These are phyloP conservation scores for Blera fallax DNA, from an alignment of 2,888 invertebrate genomes.

Conservation along the genomic window DNA sequence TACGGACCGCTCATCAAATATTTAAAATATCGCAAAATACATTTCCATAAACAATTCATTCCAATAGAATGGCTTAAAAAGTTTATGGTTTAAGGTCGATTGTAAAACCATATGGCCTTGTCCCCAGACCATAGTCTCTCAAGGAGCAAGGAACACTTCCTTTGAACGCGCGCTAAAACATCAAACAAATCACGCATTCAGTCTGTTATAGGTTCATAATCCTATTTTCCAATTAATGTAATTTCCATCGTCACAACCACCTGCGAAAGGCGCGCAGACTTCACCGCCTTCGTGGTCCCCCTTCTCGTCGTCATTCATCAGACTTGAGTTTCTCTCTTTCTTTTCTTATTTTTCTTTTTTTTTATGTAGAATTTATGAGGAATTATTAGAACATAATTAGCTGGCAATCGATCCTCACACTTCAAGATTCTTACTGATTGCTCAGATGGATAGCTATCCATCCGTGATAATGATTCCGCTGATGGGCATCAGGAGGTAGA, in stretches of 20 bases:
- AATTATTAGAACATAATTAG: conserved; percentile 63
- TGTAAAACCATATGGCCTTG: not conserved
- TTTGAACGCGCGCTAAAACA: not conserved
- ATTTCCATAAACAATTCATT: too few relatives aligned
- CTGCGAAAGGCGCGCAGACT: not conserved
- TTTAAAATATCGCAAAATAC: too few relatives aligned
- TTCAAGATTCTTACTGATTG: conserved; percentile 45
- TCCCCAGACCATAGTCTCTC: not conserved
- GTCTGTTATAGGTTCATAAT: conserved; percentile 1
- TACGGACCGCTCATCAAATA: too few relatives aligned
- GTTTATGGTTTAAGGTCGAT: not conserved
- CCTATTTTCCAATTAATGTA: conserved; percentile 49
- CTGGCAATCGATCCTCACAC: conserved; percentile 60
- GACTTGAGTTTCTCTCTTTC: not conserved
- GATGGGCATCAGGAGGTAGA: not conserved
- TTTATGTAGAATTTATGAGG: conserved; percentile 6
- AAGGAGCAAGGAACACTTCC: not conserved
- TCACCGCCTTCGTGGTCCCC: not conserved
- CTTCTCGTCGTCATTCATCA: not conserved
- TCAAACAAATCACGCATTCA: conserved; percentile 1
- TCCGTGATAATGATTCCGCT: conserved; percentile 40
- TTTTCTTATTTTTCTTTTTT: not conserved
- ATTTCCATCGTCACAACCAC: conserved; percentile 6
- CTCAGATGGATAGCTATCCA: conserved; percentile 40
- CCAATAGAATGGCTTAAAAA: too few relatives aligned